Evolutionary conservation across 2,888 invertebrate species (phyloP), one percentile per base, ranked within the genome.

Genomic region (Melinopterus prodromus): DNA sequence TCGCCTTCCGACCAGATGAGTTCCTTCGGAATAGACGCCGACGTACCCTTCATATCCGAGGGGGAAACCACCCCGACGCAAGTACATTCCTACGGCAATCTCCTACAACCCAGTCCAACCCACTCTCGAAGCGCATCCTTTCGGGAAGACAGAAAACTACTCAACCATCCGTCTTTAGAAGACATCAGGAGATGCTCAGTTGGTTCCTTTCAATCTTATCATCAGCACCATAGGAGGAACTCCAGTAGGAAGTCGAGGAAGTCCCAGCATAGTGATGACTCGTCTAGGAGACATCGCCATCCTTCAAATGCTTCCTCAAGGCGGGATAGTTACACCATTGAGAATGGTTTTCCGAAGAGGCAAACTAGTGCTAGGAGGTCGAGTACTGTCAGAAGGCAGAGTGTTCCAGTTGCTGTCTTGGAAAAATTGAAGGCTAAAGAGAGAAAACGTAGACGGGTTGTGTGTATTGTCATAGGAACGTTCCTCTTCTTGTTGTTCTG

Each of bases 401-500:
- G 76, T 12, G 38, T 78, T 15, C 77, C 80, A 3, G 78, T 77
- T 15, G 78, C 77, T 69, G 72, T 77, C 26, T 78, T 70, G 14
- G 79, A 79, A 15, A 84, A 85, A 71, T 83, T 86, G 72, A 87
- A 88, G 82, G 91, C 92, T 84, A 93, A 93, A 86, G 93, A 93
- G 85, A 92, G 93, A 76, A 91, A 94, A 82, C 91, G 95, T 82
- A 93, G 93, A 80, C 92, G 93, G 84, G 93, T 95, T 84, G 94
- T 94, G 77, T 93, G 93, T 86, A 92, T 94, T 85, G 93, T 95
- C 81, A 92, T 94, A 83, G 94, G 92, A 69, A 94, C 94, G 69
- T 95, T 95, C 90, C 90, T 94, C 89, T 94, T 95, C 88, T 91
- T 95, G 86, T 92, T 94, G 84, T 91, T 93, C 86, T 93, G 95